A percentile compares a stretch with the other conserved stretches of the same genome.
phyloP scores from a whole-genome alignment of 1,140 invertebrate genomes.

The Listronotus bonariensis region DNA sequence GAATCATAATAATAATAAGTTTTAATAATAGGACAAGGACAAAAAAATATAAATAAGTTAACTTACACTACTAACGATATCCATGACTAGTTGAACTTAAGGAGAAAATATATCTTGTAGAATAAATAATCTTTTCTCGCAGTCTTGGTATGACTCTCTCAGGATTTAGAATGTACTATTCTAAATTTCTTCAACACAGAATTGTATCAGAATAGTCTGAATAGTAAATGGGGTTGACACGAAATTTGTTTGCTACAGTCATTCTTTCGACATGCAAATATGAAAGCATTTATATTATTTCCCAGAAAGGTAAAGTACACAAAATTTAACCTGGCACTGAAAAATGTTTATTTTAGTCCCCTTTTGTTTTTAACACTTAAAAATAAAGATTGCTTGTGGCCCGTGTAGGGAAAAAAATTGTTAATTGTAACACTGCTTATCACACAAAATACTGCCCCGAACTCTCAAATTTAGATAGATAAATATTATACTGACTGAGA shows the following conservation, averaged over 20 bases:
- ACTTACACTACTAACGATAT: conserved; percentile 63
- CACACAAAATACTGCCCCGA: neutral
- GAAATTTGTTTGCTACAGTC: conserved; percentile 61
- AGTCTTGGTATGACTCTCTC: conserved; percentile 2
- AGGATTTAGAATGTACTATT: conserved; percentile 28
- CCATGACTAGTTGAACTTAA: conserved; percentile 53
- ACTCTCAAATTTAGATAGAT: neutral
- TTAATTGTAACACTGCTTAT: neutral
- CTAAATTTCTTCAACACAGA: conserved; percentile 14
- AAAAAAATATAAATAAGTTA: conserved; percentile 29
- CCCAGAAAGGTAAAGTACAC: neutral
- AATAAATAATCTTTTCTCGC: conserved; percentile 11
- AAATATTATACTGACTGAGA: neutral
- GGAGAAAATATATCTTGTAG: conserved; percentile 25
- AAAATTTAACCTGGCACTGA: neutral
- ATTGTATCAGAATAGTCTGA: conserved; percentile 66
- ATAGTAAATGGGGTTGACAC: conserved; percentile 67
- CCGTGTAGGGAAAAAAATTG: too few species aligned
- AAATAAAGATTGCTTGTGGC: too few species aligned
- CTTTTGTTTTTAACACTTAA: too few species aligned
- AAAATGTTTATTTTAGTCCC: too few species aligned
- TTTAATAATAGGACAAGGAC: too few species aligned
- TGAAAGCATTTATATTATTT: conserved; percentile 35
- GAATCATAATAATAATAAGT: conserved; percentile 1
- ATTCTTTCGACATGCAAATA: conserved; percentile 57